Conservation (phyloP, 2,113 vertebrate species). For the Budorcas taxicolor region DNA sequence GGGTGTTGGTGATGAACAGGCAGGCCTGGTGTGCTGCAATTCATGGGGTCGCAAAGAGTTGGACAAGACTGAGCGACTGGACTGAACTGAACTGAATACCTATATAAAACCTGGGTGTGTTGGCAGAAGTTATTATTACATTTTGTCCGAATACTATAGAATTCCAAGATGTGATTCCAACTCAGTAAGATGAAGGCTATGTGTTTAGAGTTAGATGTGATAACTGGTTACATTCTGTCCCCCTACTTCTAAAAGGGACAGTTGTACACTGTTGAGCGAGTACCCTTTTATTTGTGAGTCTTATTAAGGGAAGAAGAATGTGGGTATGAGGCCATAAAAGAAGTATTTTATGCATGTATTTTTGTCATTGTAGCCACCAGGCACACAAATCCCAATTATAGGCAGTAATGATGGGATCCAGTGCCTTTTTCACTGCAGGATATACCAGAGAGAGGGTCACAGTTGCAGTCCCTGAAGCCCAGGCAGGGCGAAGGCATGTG, state of each 20-base stretch:
- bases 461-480: neutral
- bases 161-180: neutral
- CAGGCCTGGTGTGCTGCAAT: too few species aligned
- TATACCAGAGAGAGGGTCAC: too few species aligned
- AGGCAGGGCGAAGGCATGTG: too few species aligned
- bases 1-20: too few species aligned
- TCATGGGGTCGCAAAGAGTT: too few species aligned
- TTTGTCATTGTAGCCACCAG: neutral
- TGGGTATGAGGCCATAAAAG: neutral
- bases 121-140: neutral
- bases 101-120: neutral
- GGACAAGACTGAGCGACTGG: too few species aligned
- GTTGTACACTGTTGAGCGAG: too few species aligned
- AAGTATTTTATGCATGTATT: neutral
- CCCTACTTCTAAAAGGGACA: neutral
- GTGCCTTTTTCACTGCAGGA: neutral
- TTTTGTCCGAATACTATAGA: neutral
- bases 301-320: neutral
- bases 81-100: neutral
- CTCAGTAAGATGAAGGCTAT: neutral
- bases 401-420: neutral
- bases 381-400: neutral
- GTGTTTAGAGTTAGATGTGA: neutral
- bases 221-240: neutral
- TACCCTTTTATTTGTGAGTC: neutral